These are phyloP conservation scores for Geothlypis trichas DNA, from an alignment of 2,113 vertebrate species.

Conservation along the genomic window DNA sequence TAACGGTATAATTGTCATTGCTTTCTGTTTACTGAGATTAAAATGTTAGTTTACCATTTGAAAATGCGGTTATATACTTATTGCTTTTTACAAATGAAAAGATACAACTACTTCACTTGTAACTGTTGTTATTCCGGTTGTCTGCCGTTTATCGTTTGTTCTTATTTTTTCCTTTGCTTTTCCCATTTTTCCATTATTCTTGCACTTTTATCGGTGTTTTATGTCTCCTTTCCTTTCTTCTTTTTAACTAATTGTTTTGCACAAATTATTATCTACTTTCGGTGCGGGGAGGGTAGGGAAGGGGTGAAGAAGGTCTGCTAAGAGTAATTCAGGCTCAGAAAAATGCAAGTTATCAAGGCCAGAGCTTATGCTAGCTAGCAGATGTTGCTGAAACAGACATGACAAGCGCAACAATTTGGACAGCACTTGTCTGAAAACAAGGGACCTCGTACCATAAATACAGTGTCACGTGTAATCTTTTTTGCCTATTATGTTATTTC, in stretches of 20 bases:
- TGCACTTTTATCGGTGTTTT: not conserved
- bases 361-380: not conserved
- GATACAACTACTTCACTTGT: not conserved
- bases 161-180: not conserved
- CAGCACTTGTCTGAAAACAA: not conserved
- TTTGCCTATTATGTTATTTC: not conserved
- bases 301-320: not conserved
- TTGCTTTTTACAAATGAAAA: not conserved
- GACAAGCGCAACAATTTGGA: constrained; percentile 6
- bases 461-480: not conserved
- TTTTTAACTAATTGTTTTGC: not conserved
- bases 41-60: not conserved
- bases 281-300: not conserved
- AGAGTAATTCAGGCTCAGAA: not conserved
- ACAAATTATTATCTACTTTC: not conserved
- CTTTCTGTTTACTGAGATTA: not conserved
- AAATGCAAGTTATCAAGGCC: constrained; percentile 14
- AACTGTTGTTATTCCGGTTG: not conserved
- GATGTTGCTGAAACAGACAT: not conserved
- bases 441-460: not conserved
- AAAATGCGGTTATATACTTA: not conserved
- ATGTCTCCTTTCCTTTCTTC: not conserved
- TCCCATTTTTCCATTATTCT: not conserved
- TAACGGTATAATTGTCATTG: not conserved
- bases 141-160: not conserved